Conservation (phyloP, 1,140 invertebrate genomes). For the Drosophila murphyi region DNA sequence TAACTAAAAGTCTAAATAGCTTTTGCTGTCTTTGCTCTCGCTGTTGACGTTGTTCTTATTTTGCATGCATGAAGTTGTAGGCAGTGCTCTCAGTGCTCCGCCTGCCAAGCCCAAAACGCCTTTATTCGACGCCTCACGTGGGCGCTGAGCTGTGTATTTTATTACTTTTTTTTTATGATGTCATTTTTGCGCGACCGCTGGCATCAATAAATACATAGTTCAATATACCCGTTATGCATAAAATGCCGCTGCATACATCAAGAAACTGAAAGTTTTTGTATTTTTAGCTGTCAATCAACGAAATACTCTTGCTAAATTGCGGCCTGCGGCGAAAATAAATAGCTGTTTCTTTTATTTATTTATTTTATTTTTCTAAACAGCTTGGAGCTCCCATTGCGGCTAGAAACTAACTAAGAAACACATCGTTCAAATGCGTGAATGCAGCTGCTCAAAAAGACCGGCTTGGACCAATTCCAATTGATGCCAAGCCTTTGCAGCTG, state of each 20-base stretch:
- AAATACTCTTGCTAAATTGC: not conserved
- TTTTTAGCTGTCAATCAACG: slow-evolving; percentile 27
- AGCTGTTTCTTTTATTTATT: not conserved
- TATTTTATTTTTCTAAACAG: not conserved
- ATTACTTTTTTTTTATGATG: slow-evolving; percentile 49
- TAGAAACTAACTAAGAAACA: slow-evolving; percentile 14
- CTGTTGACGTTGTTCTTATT: slow-evolving; percentile 24
- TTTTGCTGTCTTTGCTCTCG: slow-evolving; percentile 16
- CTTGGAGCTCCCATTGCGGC: not conserved
- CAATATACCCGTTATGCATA: slow-evolving; percentile 57
- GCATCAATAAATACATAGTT: slow-evolving; percentile 55
- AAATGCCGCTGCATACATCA: slow-evolving; percentile 3
- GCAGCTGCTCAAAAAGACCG: slow-evolving; percentile 40
- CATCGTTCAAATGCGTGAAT: not conserved
- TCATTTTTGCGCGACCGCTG: slow-evolving; percentile 55
- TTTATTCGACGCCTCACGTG: slow-evolving; percentile 36
- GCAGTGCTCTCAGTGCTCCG: slow-evolving; percentile 13
- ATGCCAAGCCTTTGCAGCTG: slow-evolving; percentile 59
- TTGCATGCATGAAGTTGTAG: slow-evolving; percentile 23
- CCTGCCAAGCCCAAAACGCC: slow-evolving; percentile 65
- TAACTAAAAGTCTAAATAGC: slow-evolving; percentile 53
- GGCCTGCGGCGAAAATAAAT: slow-evolving; percentile 14
- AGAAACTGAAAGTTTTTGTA: slow-evolving; percentile 48
- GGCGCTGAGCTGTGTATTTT: slow-evolving; percentile 20
- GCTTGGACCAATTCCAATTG: slow-evolving; percentile 60